Evolutionary conservation across 2,888 invertebrate species (phyloP).

Genomic region (Heliconius charithonia): DNA sequence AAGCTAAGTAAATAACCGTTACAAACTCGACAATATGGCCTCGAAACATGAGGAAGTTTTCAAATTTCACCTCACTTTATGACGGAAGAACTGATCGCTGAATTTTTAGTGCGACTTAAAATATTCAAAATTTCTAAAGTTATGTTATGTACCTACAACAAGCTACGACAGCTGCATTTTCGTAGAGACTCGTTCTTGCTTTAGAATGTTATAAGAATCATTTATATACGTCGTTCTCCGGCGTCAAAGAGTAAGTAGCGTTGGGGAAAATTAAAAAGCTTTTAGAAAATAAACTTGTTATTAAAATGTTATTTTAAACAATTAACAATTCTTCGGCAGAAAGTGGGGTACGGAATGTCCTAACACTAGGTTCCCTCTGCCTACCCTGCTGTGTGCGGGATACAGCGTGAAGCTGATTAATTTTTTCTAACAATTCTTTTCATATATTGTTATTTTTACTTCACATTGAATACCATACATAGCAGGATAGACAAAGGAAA

Average conservation of each 20-base stretch:
- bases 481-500: too few relatives aligned
- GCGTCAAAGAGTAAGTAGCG: neutral
- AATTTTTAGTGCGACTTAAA: slow-evolving; percentile 27
- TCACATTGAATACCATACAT: too few relatives aligned
- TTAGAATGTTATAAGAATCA: slow-evolving; percentile 3
- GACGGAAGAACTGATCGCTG: slow-evolving; percentile 25
- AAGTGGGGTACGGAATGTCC: too few relatives aligned
- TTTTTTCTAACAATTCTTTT: too few relatives aligned
- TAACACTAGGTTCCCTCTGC: too few relatives aligned
- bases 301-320: neutral
- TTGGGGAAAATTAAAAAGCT: neutral
- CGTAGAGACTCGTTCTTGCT: neutral
- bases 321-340: too few relatives aligned
- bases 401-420: too few relatives aligned
- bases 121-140: slow-evolving; percentile 25
- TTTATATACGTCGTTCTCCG: neutral
- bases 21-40: neutral
- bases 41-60: slow-evolving; percentile 13
- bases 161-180: slow-evolving; percentile 3
- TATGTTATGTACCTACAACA: slow-evolving; percentile 11
- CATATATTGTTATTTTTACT: too few relatives aligned
- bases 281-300: neutral
- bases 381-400: too few relatives aligned
- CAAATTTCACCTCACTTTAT: slow-evolving; percentile 31
- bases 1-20: slow-evolving; percentile 2